Evolutionary conservation across 2,113 vertebrate genomes (phyloP).

Genomic region (Cephalopterus ornatus): DNA sequence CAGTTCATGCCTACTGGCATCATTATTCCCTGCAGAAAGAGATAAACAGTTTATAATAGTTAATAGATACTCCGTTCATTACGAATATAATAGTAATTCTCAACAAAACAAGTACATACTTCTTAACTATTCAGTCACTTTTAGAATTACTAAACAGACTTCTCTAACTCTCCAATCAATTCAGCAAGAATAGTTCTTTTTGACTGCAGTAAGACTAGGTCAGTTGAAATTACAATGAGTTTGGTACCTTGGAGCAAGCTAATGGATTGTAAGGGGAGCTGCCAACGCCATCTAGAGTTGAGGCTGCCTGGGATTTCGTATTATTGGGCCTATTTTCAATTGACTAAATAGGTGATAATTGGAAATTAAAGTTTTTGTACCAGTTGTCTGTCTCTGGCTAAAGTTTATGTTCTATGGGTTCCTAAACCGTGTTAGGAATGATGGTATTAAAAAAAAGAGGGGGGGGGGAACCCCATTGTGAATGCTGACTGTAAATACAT

Average conservation of each 20-base stretch:
- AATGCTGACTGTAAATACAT: not conserved
- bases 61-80: not conserved
- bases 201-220: not conserved
- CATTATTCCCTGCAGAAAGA: not conserved
- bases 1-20: not conserved
- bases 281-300: constrained; percentile 29
- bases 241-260: not conserved
- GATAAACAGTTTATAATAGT: not conserved
- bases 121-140: not conserved
- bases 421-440: not conserved
- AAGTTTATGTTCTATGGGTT: not conserved
- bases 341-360: not conserved
- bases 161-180: not conserved
- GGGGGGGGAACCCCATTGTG: not conserved
- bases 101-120: accelerated
- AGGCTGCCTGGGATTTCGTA: not conserved
- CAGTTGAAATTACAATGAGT: not conserved
- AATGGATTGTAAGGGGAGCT: not conserved
- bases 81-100: not conserved
- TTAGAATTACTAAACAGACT: not conserved
- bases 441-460: not conserved
- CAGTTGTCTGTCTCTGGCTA: not conserved
- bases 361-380: not conserved
- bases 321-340: not conserved
- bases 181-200: not conserved